Conservation (phyloP, 1,140 invertebrate genomes). For the Mylabris phalerata region DNA sequence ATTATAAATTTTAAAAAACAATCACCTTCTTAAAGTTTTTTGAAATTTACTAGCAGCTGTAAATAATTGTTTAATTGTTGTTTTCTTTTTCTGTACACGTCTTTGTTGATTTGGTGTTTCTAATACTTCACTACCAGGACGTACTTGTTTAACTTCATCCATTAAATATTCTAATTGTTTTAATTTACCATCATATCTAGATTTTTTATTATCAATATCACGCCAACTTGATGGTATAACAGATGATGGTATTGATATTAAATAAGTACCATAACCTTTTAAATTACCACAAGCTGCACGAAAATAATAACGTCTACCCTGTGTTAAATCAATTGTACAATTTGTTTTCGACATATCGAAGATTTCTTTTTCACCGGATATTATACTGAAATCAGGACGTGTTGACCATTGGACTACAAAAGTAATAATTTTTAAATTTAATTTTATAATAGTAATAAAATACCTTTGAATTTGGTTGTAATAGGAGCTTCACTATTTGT, state of each 20-base stretch:
- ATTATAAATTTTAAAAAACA: too few relatives aligned
- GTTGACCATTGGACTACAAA: conserved; percentile 79
- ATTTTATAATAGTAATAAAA: conserved; percentile 10
- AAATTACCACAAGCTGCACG: conserved; percentile 80
- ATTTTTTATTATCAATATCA: conserved; percentile 61
- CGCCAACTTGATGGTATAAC: conserved; percentile 89
- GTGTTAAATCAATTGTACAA: conserved; percentile 61
- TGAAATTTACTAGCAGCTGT: conserved; percentile 92
- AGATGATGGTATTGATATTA: conserved; percentile 66
- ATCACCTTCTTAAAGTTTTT: conserved; percentile 64
- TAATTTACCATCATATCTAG: conserved; percentile 58
- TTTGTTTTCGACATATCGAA: conserved; percentile 57
- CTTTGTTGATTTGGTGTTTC: conserved; percentile 52
- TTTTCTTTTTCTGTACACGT: conserved; percentile 72
- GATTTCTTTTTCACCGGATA: conserved; percentile 72
- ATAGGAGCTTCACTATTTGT: conserved; percentile 60
- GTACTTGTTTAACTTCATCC: conserved; percentile 56
- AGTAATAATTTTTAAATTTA: neutral
- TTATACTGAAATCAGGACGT: conserved; percentile 67
- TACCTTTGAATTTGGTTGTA: conserved; percentile 86
- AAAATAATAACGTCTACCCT: conserved; percentile 82
- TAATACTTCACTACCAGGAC: conserved; percentile 53
- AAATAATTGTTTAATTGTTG: conserved; percentile 90
- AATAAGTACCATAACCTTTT: conserved; percentile 80
- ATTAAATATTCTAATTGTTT: conserved; percentile 70